phyloP scores from a whole-genome alignment of 2,888 invertebrate genomes.

The Neria commutata region DNA sequence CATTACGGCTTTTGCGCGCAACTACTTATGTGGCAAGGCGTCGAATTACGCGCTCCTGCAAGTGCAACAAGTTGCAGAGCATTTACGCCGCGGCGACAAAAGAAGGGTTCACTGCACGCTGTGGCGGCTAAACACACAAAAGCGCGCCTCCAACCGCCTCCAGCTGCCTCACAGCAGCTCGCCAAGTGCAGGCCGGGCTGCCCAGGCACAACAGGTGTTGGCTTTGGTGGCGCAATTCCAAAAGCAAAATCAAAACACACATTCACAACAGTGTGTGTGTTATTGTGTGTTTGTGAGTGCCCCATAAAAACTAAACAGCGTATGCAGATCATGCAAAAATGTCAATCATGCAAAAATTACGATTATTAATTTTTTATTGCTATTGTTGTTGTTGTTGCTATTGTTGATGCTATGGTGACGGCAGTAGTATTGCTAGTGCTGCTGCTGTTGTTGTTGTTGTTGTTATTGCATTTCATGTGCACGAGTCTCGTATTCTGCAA shows the following conservation, averaged over 20 bases:
- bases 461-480: neutral
- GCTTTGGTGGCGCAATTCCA: constrained; percentile 3
- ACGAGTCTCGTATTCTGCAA: neutral
- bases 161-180: too few species aligned
- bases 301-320: constrained; percentile 8
- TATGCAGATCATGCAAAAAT: constrained; percentile 44
- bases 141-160: too few species aligned
- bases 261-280: too few species aligned
- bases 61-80: too few species aligned
- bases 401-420: constrained; percentile 12
- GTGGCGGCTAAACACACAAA: too few species aligned
- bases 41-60: too few species aligned
- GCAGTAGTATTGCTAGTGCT: constrained; percentile 14
- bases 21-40: too few species aligned
- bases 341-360: constrained; percentile 53
- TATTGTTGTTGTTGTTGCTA: constrained; percentile 7
- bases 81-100: too few species aligned
- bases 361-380: constrained; percentile 33
- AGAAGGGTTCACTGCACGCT: too few species aligned
- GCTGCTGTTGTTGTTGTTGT: neutral
- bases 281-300: neutral
- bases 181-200: too few species aligned
- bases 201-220: constrained; percentile 10
- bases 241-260: constrained; percentile 10
- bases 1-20: too few species aligned